These are phyloP conservation scores for Cyprinodon diabolis DNA, from an alignment of 2,797 vertebrate species.

Conservation along the genomic window DNA sequence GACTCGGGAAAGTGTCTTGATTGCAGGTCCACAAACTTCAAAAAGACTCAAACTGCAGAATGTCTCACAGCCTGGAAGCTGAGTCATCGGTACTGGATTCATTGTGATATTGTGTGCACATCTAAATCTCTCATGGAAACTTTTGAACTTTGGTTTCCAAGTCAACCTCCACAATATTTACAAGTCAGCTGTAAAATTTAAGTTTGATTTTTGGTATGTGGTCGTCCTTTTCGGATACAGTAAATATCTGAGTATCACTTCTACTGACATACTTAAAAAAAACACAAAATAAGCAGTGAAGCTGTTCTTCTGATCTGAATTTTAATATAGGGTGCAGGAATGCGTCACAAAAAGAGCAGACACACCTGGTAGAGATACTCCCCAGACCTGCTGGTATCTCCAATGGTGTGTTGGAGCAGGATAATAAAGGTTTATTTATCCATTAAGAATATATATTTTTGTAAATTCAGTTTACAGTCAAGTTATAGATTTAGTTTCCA, in stretches of 20 bases:
- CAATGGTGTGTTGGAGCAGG: slow-evolving; percentile 13
- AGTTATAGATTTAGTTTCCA: not conserved
- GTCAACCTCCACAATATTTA: slow-evolving; percentile 54
- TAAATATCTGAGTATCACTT: slow-evolving; percentile 25
- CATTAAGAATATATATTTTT: slow-evolving; percentile 14
- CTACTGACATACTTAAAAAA: slow-evolving; percentile 1
- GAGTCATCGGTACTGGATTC: slow-evolving; percentile 51
- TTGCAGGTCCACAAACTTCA: slow-evolving; percentile 14
- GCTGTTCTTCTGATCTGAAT: slow-evolving; percentile 8
- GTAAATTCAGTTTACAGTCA: slow-evolving; percentile 8
- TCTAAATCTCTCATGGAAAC: slow-evolving; percentile 28
- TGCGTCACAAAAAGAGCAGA: slow-evolving; percentile 19
- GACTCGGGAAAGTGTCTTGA: slow-evolving; percentile 6
- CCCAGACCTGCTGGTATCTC: slow-evolving; percentile 25
- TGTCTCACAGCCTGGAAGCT: slow-evolving; percentile 39
- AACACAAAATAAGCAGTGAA: slow-evolving; percentile 10
- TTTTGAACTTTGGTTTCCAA: slow-evolving; percentile 45
- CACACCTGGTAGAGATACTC: slow-evolving; percentile 65
- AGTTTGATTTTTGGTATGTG: slow-evolving; percentile 31
- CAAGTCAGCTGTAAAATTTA: slow-evolving; percentile 24
- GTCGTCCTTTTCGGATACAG: slow-evolving; percentile 21
- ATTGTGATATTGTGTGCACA: slow-evolving; percentile 36
- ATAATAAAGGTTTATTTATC: not conserved
- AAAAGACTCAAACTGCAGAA: slow-evolving; percentile 28
- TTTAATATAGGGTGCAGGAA: slow-evolving; percentile 19